Evolutionary conservation across 1,140 invertebrate genomes (phyloP).

Genomic region (Aphelinus certus): DNA sequence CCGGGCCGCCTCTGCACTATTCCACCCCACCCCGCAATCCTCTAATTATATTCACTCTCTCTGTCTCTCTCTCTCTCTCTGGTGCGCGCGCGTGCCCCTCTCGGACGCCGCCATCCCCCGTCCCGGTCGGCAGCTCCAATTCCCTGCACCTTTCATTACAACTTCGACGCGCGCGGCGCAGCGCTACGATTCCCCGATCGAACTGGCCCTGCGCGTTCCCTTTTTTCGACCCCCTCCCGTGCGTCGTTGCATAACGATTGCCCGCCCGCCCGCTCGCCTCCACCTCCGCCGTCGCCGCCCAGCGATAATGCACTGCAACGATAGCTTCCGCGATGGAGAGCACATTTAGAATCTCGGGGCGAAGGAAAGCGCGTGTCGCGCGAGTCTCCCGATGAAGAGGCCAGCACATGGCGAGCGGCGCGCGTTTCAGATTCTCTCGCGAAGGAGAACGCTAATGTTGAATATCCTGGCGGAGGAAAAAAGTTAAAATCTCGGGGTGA

Average conservation of each 20-base stretch:
- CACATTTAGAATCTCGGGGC: too few relatives aligned
- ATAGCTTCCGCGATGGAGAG: too few relatives aligned
- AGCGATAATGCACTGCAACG: too few relatives aligned
- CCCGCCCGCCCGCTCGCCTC: constrained; percentile 3
- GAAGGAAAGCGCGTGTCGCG: too few relatives aligned
- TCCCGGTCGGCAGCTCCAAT: constrained; percentile 51
- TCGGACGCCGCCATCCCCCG: too few relatives aligned
- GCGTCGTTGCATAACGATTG: constrained; percentile 27
- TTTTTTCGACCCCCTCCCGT: neutral
- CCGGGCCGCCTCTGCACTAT: constrained; percentile 62
- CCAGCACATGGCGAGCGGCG: too few relatives aligned
- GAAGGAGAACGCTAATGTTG: too few relatives aligned
- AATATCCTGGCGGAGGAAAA: too few relatives aligned
- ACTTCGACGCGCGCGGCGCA: constrained; percentile 45
- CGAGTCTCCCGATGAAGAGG: too few relatives aligned
- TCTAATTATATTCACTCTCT: constrained; percentile 66
- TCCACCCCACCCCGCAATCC: constrained; percentile 61
- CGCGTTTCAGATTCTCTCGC: too few relatives aligned
- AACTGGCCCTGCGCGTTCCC: constrained; percentile 46
- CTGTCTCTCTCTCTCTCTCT: constrained; percentile 59
- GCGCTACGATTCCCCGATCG: constrained; percentile 62
- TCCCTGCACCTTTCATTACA: constrained; percentile 67
- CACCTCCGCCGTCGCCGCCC: neutral
- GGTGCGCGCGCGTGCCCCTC: constrained; percentile 18
- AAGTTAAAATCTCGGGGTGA: too few relatives aligned